Evolutionary conservation across 2,888 invertebrate genomes (phyloP).

Genomic region (Athrips mouffetella): DNA sequence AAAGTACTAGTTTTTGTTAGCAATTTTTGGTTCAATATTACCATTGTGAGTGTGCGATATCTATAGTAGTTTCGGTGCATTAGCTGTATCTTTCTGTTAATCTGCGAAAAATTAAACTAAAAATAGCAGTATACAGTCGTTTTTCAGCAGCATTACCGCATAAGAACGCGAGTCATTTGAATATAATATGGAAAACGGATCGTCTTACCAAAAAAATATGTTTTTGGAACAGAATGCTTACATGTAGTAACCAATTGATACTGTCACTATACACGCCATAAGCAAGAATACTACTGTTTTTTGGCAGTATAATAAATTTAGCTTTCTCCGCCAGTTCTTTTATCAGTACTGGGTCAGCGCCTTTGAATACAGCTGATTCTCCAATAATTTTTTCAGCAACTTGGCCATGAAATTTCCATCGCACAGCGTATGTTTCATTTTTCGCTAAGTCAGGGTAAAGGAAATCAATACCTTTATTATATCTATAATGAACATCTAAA

Average conservation of each 20-base stretch:
- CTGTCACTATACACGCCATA: slow-evolving; percentile 47
- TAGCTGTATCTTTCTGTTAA: too few species aligned
- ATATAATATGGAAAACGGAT: too few species aligned
- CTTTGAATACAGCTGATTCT: slow-evolving; percentile 40
- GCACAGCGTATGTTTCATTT: slow-evolving; percentile 55
- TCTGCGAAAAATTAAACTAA: too few species aligned
- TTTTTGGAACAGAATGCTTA: too few species aligned
- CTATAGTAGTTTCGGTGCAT: too few species aligned
- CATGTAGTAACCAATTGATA: slow-evolving; percentile 53
- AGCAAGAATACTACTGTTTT: slow-evolving; percentile 38
- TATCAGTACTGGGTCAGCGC: slow-evolving; percentile 45
- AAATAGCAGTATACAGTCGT: too few species aligned
- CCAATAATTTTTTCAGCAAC: slow-evolving; percentile 50
- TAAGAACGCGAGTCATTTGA: too few species aligned
- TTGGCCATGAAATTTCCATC: slow-evolving; percentile 58
- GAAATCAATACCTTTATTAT: slow-evolving; percentile 51
- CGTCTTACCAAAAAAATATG: too few species aligned
- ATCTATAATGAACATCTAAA: slow-evolving; percentile 59
- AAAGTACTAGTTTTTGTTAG: too few species aligned
- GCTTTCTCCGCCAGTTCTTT: slow-evolving; percentile 48
- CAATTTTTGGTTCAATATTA: too few species aligned
- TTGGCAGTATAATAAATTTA: slow-evolving; percentile 49
- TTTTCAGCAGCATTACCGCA: too few species aligned
- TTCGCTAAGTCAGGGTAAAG: slow-evolving; percentile 43
- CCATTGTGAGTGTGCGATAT: too few species aligned